Evolutionary conservation across 2,888 invertebrate species (phyloP).

Genomic region (Drosophila ezoana): DNA sequence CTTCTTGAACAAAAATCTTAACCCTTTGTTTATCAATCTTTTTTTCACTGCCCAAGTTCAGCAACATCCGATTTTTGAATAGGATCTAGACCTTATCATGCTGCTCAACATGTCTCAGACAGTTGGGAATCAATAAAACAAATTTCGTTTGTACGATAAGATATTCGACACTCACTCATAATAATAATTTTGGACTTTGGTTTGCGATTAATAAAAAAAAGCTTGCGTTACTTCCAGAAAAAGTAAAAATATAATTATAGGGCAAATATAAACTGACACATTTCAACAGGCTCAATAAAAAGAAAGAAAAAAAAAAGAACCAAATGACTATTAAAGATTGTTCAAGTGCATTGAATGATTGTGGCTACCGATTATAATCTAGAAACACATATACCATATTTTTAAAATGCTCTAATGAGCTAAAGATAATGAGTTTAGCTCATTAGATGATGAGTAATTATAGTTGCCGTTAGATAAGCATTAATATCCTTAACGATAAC

Average conservation of each 20-base stretch:
- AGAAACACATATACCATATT: constrained; percentile 2
- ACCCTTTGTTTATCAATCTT: not conserved
- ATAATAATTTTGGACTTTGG: constrained; percentile 38
- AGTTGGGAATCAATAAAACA: constrained; percentile 17
- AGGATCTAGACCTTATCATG: constrained; percentile 6
- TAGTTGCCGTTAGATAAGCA: not conserved
- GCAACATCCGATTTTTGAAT: constrained; percentile 8
- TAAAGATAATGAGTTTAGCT: constrained; percentile 13
- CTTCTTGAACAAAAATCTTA: not conserved
- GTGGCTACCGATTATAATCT: constrained; percentile 17
- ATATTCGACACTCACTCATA: constrained; percentile 31
- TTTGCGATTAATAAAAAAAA: not conserved
- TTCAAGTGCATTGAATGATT: constrained; percentile 37
- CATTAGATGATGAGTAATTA: constrained; percentile 22
- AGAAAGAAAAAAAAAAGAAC: constrained; percentile 1
- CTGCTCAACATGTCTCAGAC: constrained; percentile 15
- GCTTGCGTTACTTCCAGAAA: constrained; percentile 1
- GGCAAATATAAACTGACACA: constrained; percentile 9
- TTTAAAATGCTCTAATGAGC: constrained; percentile 7
- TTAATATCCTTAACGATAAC: not conserved
- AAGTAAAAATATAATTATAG: constrained; percentile 22
- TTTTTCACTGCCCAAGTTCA: constrained; percentile 1
- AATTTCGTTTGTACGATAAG: constrained; percentile 33
- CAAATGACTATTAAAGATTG: constrained; percentile 4
- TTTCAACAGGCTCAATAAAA: constrained; percentile 38